Base-by-base conservation (phyloP, 2,113 vertebrate genomes). In the Sclerurus mexicanus region DNA sequence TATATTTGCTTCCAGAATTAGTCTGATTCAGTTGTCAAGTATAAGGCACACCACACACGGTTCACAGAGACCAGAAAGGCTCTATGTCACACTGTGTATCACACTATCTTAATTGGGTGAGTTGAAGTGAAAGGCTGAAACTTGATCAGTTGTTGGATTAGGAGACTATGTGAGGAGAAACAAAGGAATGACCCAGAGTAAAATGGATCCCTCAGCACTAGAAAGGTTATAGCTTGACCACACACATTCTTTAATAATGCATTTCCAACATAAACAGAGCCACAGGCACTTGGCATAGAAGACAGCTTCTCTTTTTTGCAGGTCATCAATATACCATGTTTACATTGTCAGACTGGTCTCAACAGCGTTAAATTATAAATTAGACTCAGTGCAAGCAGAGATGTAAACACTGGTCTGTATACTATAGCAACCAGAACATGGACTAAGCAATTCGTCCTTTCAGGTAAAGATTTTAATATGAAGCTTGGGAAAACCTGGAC, bases 191-290 rank as follows among this genome's bases (percentile, higher is more conserved):
- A 86, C 69, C 86, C 72, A 39, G 58, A 81, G 85, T 90, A 92
- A 96, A 95, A 96, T 58, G 92, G 77, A 93, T 90, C 91, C 68
- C 69, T 67, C 68, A 39, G 83, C 82, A 81, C 44, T 23, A 79
- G 90, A 95, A 94, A 94, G 72, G 89, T 90, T 92, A 78, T 90
- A 94, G 83, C 80, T 92, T 96, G 95, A 94, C 96, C 96, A 97
- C 96, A 96, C 96, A 96, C 93, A 87, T 93, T 95, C 96, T 87
- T 96, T 90, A 97, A 96, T 96, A 96, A 92, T 96, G 90, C 72
- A 89, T 95, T 96, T 96, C 95, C 86, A 96, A 94, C 73, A 89
- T 96, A 97, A 97, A 96, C 96, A 96, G 83, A 94, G 94, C 87
- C 91, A 96, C 77, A 96, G 85, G 87, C 91, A 94, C 91, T 95